phyloP scores from a whole-genome alignment of 2,797 vertebrate species.

The Diglossa cyanea region DNA sequence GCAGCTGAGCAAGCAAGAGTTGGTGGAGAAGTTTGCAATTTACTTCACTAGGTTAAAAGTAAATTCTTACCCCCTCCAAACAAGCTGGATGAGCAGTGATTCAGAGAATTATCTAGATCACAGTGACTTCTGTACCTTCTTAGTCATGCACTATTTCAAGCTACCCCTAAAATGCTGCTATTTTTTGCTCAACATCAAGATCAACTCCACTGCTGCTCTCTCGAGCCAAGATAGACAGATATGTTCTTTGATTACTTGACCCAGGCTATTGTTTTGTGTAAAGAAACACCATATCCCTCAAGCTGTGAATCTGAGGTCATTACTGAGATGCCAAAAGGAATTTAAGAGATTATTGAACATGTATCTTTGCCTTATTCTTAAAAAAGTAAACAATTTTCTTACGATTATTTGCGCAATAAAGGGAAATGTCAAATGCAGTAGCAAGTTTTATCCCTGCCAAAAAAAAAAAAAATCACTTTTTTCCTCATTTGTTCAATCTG shows the following conservation, averaged over 20 bases:
- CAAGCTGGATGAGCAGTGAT: background rate
- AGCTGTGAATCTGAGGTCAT: background rate
- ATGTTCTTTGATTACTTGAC: background rate
- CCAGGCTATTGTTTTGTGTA: background rate
- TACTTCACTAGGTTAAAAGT: background rate
- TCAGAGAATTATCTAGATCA: background rate
- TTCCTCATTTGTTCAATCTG: background rate
- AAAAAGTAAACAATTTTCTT: background rate
- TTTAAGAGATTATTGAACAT: background rate
- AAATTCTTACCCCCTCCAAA: background rate
- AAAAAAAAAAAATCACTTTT: background rate
- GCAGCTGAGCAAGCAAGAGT: background rate
- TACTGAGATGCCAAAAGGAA: background rate
- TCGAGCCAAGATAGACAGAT: accelerated
- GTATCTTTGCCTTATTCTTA: background rate
- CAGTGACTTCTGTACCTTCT: background rate
- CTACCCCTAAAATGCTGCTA: background rate
- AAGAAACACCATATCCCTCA: background rate
- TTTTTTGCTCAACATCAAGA: background rate
- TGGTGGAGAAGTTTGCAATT: background rate
- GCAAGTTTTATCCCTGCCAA: background rate
- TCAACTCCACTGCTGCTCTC: background rate
- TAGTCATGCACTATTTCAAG: background rate
- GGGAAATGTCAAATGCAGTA: background rate
- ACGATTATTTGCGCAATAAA: background rate